Percentiles rank a stretch among this genome's conserved stretches.
phyloP scores from a whole-genome alignment of 2,113 vertebrate species.

The Oncorhynchus masou region DNA sequence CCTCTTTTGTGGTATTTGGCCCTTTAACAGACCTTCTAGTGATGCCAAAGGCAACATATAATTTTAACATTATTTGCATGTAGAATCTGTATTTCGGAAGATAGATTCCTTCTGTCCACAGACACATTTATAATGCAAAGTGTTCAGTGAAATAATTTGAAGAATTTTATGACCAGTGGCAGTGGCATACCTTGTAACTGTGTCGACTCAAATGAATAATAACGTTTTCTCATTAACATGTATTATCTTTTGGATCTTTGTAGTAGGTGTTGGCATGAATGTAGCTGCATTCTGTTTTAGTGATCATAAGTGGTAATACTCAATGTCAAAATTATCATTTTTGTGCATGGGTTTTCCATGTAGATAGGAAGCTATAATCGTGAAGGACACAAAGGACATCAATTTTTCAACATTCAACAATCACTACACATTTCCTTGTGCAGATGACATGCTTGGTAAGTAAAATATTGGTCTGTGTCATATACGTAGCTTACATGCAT shows the following conservation, averaged over 20 bases:
- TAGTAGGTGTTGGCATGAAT: not conserved
- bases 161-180: no score
- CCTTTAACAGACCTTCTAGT: constrained; percentile 4
- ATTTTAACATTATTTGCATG: constrained; percentile 23
- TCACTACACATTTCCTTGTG: not conserved
- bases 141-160: not conserved
- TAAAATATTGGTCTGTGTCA: not conserved
- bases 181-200: no score
- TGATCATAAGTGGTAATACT: not conserved
- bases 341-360: not conserved
- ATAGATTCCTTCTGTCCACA: not conserved
- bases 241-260: not conserved
- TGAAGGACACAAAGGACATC: not conserved
- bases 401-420: not conserved
- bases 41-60: constrained; percentile 25
- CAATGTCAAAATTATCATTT: not conserved
- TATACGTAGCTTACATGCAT: not conserved
- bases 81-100: not conserved
- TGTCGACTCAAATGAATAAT: no score
- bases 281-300: not conserved
- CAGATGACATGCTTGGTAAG: not conserved
- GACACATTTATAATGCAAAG: not conserved
- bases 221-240: no score
- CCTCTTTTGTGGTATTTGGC: constrained; percentile 46
- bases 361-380: not conserved